Evolutionary conservation across 2,888 invertebrate genomes (phyloP).

Genomic region (Octodonta nipae): DNA sequence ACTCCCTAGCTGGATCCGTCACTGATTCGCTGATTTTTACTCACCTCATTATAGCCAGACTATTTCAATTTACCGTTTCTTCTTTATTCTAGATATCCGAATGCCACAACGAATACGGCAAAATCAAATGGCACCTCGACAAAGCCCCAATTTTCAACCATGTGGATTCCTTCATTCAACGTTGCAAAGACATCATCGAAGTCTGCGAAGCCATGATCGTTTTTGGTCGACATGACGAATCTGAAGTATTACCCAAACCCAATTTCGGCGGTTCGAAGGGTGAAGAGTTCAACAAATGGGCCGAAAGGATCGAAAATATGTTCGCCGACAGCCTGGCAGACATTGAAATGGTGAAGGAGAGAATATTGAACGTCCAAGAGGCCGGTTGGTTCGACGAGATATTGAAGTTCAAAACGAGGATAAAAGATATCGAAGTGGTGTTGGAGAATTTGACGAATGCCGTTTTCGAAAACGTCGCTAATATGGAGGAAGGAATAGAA

Average conservation of each 20-base stretch:
- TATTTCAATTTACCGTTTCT: too few species aligned
- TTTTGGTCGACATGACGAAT: slow-evolving; percentile 68
- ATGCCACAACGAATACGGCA: slow-evolving; percentile 41
- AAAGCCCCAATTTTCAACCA: slow-evolving; percentile 74
- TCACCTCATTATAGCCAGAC: not conserved
- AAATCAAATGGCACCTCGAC: slow-evolving; percentile 59
- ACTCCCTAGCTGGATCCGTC: too few species aligned
- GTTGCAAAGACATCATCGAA: slow-evolving; percentile 74
- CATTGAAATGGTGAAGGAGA: slow-evolving; percentile 42
- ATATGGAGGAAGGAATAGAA: slow-evolving; percentile 69
- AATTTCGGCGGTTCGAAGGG: slow-evolving; percentile 65
- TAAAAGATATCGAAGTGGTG: slow-evolving; percentile 58
- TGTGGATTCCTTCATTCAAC: slow-evolving; percentile 70
- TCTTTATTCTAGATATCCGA: slow-evolving; percentile 40
- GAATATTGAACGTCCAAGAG: slow-evolving; percentile 65
- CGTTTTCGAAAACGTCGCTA: slow-evolving; percentile 64
- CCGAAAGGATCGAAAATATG: slow-evolving; percentile 57
- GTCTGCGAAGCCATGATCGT: slow-evolving; percentile 81
- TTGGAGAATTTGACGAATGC: slow-evolving; percentile 69
- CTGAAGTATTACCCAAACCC: slow-evolving; percentile 52
- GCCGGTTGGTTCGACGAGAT: slow-evolving; percentile 74
- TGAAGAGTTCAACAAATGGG: slow-evolving; percentile 51
- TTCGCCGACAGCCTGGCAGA: slow-evolving; percentile 51
- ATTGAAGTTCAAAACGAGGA: slow-evolving; percentile 43
- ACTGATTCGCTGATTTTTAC: too few species aligned